Percentiles rank a stretch among this genome's conserved stretches.
phyloP scores from a whole-genome alignment of 2,113 vertebrate species.

The Catharus fuscescens region DNA sequence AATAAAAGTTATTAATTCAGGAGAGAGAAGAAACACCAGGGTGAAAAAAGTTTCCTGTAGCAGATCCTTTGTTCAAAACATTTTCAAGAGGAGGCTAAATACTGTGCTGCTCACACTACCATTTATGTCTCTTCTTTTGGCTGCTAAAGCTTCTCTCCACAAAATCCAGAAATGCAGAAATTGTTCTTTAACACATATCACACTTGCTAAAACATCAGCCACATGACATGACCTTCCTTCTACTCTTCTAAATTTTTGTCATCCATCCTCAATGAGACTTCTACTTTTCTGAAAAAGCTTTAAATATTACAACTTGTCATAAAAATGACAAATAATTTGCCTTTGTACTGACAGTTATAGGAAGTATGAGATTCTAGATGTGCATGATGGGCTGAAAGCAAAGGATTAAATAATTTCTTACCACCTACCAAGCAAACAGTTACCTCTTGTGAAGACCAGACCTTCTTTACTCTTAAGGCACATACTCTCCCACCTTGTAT shows the following conservation, averaged over 20 bases:
- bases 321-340: slow-evolving; percentile 9
- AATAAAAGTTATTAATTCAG: neutral
- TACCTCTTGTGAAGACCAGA: neutral
- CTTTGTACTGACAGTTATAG: neutral
- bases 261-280: neutral
- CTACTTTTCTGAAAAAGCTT: neutral
- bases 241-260: neutral
- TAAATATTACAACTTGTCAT: slow-evolving; percentile 11
- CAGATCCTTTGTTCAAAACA: neutral
- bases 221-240: neutral
- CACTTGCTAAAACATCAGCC: neutral
- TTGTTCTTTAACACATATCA: neutral
- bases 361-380: neutral
- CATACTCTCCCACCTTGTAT: neutral
- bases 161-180: neutral
- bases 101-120: fast-evolving
- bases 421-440: neutral
- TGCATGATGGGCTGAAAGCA: neutral
- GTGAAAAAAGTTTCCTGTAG: neutral
- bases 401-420: neutral
- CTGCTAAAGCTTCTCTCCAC: neutral
- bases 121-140: neutral
- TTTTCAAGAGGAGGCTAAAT: neutral
- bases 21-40: neutral
- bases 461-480: neutral